Percentiles rank a stretch among this genome's conserved stretches.
phyloP scores from a whole-genome alignment of 2,888 invertebrate species.

The Pristionchus entomophagus region DNA sequence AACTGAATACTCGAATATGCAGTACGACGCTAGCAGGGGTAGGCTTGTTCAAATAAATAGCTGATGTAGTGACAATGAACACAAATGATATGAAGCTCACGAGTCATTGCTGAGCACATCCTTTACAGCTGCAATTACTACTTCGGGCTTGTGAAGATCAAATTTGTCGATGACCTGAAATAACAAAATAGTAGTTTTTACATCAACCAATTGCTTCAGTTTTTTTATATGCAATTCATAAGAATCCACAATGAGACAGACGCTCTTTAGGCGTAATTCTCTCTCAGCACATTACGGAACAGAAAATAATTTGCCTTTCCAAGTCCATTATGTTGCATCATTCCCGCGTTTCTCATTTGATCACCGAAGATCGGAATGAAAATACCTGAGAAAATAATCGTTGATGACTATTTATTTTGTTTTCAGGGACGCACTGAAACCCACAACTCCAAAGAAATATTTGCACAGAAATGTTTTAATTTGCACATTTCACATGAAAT shows the following conservation, averaged over 20 bases:
- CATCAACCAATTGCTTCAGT: too few species aligned
- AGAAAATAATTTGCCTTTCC: constrained; percentile 41
- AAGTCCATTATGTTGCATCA: constrained; percentile 45
- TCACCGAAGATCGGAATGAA: constrained; percentile 43
- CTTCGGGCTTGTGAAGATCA: background rate
- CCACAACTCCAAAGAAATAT: background rate
- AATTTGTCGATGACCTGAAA: constrained; percentile 3
- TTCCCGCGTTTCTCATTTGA: constrained; percentile 34
- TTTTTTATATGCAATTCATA: background rate
- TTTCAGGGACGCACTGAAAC: background rate
- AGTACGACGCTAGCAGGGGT: too few species aligned
- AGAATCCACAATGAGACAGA: too few species aligned
- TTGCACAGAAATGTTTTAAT: too few species aligned
- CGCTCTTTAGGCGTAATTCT: too few species aligned
- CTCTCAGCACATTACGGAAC: too few species aligned
- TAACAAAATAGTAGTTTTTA: too few species aligned
- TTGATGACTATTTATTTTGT: background rate
- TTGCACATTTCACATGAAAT: too few species aligned
- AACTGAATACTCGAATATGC: too few species aligned
- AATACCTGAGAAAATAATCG: background rate
- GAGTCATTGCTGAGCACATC: background rate
- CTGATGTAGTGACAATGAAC: too few species aligned
- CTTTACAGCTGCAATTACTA: background rate
- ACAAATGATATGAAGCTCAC: background rate
- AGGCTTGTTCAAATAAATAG: too few species aligned